Evolutionary conservation across 2,113 vertebrate species (phyloP).

Genomic region (Trematocara marginatum): DNA sequence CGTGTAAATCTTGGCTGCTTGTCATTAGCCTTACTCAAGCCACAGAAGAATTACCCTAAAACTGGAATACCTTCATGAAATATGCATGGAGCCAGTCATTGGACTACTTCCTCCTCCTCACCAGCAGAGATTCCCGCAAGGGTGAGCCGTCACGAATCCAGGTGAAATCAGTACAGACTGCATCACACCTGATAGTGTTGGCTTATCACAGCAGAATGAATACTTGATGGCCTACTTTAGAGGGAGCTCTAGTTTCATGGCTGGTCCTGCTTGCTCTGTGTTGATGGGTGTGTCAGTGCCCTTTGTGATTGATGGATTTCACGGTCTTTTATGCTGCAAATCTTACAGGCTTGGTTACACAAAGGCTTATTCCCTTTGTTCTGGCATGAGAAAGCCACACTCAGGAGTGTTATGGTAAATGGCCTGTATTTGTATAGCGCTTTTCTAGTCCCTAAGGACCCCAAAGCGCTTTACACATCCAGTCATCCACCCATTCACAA

Average conservation of each 20-base stretch:
- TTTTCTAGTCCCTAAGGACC: too few relatives aligned
- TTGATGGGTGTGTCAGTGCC: slow-evolving; percentile 38
- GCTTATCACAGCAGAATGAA: slow-evolving; percentile 49
- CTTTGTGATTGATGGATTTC: slow-evolving; percentile 37
- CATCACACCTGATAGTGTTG: slow-evolving; percentile 48
- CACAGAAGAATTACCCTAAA: slow-evolving; percentile 9
- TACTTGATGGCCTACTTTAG: slow-evolving; percentile 66
- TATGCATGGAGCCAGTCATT: slow-evolving; percentile 12
- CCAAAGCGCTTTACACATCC: too few relatives aligned
- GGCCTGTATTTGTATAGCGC: too few relatives aligned
- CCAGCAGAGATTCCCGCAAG: slow-evolving; percentile 43
- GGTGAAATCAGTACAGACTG: slow-evolving; percentile 48
- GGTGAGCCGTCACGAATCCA: not conserved
- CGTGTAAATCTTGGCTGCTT: not conserved
- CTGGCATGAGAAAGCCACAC: slow-evolving; percentile 1
- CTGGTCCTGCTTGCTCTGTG: not conserved
- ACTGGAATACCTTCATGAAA: slow-evolving; percentile 27
- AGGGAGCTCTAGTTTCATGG: slow-evolving; percentile 50
- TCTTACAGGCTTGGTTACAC: slow-evolving; percentile 36
- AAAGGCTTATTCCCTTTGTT: slow-evolving; percentile 26
- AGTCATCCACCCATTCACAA: too few relatives aligned
- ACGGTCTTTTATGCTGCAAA: slow-evolving; percentile 9
- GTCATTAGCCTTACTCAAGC: not conserved
- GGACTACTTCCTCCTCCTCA: not conserved
- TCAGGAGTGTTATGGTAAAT: not conserved